Base-by-base conservation (phyloP, 2,113 vertebrate genomes). In the Leptodactylus fuscus region DNA sequence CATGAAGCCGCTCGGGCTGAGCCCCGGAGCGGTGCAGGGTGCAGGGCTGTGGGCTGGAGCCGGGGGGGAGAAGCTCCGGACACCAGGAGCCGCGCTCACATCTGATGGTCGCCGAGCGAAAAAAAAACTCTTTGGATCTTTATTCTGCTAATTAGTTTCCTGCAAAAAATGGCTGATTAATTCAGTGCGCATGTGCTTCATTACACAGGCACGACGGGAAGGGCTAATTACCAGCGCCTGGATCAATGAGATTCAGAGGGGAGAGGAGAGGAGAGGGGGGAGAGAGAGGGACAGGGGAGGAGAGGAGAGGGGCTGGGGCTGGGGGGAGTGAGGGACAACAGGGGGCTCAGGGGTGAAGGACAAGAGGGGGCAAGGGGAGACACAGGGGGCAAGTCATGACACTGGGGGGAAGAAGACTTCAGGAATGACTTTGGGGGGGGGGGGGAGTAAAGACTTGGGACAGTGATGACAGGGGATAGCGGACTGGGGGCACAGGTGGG, bases 91-190 rank as follows among this genome's bases (percentile, higher is more conserved):
- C 92, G 92, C 92, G 91, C 91, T 93, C 92, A 91, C 96, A 97
- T 97, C 97, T 97, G 96, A 96, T 97, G 96, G 97, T 96, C 97
- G 97, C 96, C 96, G 96, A 96, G 96, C 96, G 96, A 96, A 96
- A 92, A 93, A 95, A 97, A 97, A 98, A 98, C 95, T 98, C 96
- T 97, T 97, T 97, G 96, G 97, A 97, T 97, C 97, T 98, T 98
- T 97, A 97, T 98, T 98, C 96, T 97, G 96, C 96, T 98, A 98
- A 97, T 98, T 98, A 98, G 96, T 98, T 98, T 98, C 97, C 96
- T 97, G 96, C 96, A 96, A 97, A 97, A 97, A 97, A 98, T 97
- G 97, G 97, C 96, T 98, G 97, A 98, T 98, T 98, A 98, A 97
- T 97, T 97, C 96, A 98, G 97, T 98, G 97, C 97, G 97, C 97